Evolutionary conservation across 2,113 vertebrate species (phyloP).

Genomic region (Oxyruncus cristatus): DNA sequence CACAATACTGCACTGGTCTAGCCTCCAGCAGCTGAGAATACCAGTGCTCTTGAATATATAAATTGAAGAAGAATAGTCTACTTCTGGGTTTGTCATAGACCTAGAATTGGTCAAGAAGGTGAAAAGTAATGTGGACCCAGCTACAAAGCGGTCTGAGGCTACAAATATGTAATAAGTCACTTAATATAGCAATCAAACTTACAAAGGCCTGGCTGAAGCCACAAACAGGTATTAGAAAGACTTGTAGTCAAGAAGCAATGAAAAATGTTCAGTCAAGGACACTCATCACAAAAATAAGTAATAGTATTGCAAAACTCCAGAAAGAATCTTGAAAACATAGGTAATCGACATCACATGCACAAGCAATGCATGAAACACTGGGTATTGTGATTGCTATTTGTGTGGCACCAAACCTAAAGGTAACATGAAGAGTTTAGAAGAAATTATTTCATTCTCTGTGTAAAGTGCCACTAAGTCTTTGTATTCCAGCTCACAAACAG

Average conservation of each 20-base stretch:
- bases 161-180: background rate
- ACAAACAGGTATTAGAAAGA: background rate
- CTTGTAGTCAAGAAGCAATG: background rate
- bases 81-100: background rate
- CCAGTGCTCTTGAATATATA: background rate
- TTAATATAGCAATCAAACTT: background rate
- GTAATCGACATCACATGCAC: background rate
- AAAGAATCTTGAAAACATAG: background rate
- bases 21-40: background rate
- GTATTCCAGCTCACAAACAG: background rate
- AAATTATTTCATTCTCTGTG: background rate
- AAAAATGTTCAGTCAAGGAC: background rate
- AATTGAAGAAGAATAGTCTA: background rate
- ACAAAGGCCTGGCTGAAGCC: fast-evolving
- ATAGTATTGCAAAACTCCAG: background rate
- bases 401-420: background rate
- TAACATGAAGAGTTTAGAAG: background rate
- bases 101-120: background rate
- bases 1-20: background rate
- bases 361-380: background rate
- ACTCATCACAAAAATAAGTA: background rate
- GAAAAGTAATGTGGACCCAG: background rate
- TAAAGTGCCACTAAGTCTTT: background rate
- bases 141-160: background rate
- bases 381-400: background rate